Percentiles rank a stretch among this genome's conserved stretches.
Conservation (phyloP, 2,797 vertebrate genomes). For the Hippopotamyrus pictus region DNA sequence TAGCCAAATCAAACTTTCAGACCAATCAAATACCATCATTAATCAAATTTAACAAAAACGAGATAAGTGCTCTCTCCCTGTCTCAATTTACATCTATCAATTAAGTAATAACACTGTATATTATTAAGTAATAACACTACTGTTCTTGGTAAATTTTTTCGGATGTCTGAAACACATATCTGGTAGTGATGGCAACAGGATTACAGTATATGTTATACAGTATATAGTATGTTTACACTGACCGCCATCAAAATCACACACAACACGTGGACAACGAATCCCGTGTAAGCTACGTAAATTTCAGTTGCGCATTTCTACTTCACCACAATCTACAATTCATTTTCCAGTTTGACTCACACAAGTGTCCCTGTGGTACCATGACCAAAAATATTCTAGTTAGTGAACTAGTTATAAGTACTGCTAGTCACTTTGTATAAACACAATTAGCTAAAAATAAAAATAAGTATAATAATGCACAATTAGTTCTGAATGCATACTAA, state of each 20-base stretch:
- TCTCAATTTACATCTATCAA: slow-evolving; percentile 20
- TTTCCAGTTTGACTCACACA: not conserved
- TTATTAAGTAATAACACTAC: slow-evolving; percentile 30
- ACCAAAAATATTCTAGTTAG: not conserved
- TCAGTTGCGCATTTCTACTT: not conserved
- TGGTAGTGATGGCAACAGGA: not conserved
- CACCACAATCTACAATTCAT: not conserved
- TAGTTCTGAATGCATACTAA: not conserved
- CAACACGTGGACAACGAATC: not conserved
- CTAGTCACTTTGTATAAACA: not conserved
- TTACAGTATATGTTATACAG: too few relatives aligned
- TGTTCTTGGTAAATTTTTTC: slow-evolving; percentile 21
- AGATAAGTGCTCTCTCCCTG: slow-evolving; percentile 22
- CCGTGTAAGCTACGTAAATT: not conserved
- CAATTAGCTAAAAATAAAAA: not conserved
- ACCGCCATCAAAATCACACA: not conserved
- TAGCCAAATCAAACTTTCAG: slow-evolving; percentile 49
- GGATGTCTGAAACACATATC: slow-evolving; percentile 23
- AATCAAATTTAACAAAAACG: slow-evolving; percentile 45
- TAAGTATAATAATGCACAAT: not conserved
- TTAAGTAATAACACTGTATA: slow-evolving; percentile 29
- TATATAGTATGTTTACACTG: not conserved
- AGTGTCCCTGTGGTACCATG: not conserved
- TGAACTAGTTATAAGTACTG: not conserved
- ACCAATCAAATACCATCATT: slow-evolving; percentile 36